Conservation (phyloP, 2,797 vertebrate genomes). For the Apogon hyalosoma region DNA sequence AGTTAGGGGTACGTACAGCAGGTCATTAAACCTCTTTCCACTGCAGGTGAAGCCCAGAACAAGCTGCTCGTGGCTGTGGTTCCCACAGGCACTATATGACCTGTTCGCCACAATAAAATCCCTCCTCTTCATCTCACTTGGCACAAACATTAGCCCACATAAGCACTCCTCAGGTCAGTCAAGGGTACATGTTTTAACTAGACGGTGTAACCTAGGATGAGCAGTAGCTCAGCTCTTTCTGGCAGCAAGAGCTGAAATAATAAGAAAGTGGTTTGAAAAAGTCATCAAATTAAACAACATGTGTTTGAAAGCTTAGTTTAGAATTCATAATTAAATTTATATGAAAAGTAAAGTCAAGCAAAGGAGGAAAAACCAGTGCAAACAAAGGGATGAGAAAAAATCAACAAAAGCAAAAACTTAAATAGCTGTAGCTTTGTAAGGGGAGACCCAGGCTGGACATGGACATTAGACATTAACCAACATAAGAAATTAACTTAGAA, state of each 20-base stretch:
- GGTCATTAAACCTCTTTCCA: slow-evolving; percentile 56
- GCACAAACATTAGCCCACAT: slow-evolving; percentile 32
- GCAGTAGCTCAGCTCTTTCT: background rate
- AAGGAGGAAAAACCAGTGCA: slow-evolving; percentile 4
- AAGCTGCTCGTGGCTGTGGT: slow-evolving; percentile 18
- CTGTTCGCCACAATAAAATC: slow-evolving; percentile 40
- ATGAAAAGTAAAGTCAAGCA: background rate
- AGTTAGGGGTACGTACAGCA: slow-evolving; percentile 43
- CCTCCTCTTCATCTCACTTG: slow-evolving; percentile 51
- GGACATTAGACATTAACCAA: slow-evolving; percentile 16
- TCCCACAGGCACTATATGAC: slow-evolving; percentile 25
- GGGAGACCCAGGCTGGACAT: background rate
- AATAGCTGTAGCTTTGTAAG: slow-evolving; percentile 5
- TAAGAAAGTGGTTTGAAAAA: background rate
- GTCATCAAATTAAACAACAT: background rate
- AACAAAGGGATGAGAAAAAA: background rate
- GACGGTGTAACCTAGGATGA: background rate
- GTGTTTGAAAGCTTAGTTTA: slow-evolving; percentile 2
- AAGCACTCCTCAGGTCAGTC: slow-evolving; percentile 30
- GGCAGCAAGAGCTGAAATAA: background rate
- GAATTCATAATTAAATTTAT: background rate
- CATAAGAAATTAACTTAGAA: slow-evolving; percentile 22
- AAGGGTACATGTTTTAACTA: slow-evolving; percentile 10
- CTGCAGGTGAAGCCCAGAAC: slow-evolving; percentile 16
- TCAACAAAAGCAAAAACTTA: background rate